A percentile compares a stretch with the other conserved stretches of the same genome.
Conservation (phyloP, 2,797 vertebrate species). For the Hyperoplus immaculatus region DNA sequence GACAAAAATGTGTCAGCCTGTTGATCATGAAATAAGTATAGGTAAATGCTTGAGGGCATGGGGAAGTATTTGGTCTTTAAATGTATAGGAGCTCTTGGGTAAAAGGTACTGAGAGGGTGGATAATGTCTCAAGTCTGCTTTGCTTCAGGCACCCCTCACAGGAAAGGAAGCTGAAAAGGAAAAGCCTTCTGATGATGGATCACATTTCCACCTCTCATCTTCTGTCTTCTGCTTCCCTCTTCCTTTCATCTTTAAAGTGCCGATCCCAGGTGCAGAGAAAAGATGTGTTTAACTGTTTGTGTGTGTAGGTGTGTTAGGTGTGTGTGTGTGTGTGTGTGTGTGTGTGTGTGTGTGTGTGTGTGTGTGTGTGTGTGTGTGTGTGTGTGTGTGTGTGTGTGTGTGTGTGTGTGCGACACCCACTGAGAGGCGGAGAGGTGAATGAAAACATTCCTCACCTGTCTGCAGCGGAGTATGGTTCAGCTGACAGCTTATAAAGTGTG, state of each 20-base stretch:
- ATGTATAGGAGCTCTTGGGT: neutral
- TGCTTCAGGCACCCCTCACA: constrained; percentile 35
- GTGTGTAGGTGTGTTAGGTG: neutral
- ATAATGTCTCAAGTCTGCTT: constrained; percentile 27
- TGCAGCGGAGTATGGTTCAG: constrained; percentile 63
- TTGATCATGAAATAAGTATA: constrained; percentile 2
- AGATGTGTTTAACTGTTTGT: constrained; percentile 48
- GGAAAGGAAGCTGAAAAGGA: constrained; percentile 30
- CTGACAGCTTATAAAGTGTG: constrained; percentile 78
- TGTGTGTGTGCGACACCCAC: constrained; percentile 45
- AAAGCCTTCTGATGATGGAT: constrained; percentile 68
- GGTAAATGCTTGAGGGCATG: neutral
- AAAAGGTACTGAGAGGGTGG: constrained; percentile 3
- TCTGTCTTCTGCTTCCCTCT: constrained; percentile 54
- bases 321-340: no score
- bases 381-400: constrained; percentile 19
- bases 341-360: no score
- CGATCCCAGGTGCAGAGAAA: constrained; percentile 61
- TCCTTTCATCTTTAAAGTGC: constrained; percentile 76
- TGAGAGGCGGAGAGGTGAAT: constrained; percentile 66
- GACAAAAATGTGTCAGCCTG: neutral
- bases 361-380: neutral
- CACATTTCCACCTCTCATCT: constrained; percentile 65
- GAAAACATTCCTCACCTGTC: constrained; percentile 80
- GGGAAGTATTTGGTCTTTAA: neutral